A percentile compares a stretch with the other conserved stretches of the same genome.
Evolutionary conservation across 2,113 vertebrate genomes (phyloP).

Genomic region (Laticauda laticaudata): DNA sequence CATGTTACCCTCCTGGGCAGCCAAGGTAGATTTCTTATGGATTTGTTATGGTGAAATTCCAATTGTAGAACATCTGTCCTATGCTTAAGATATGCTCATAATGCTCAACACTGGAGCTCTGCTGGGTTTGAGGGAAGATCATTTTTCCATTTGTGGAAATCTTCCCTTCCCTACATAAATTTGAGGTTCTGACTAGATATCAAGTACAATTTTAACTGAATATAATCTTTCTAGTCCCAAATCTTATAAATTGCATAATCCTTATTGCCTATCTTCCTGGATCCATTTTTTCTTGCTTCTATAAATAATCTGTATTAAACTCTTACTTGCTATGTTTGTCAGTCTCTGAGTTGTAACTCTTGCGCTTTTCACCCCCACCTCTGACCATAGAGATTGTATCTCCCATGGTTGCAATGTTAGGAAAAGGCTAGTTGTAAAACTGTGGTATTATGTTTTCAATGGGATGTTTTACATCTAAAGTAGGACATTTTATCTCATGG

Average conservation of each 20-base stretch:
- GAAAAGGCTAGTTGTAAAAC: background rate
- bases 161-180: background rate
- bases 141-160: background rate
- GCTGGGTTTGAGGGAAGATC: background rate
- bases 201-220: background rate
- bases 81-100: too few relatives aligned
- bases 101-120: background rate
- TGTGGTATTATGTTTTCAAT: background rate
- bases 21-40: background rate
- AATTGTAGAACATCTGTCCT: background rate
- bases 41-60: background rate
- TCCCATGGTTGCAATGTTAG: background rate
- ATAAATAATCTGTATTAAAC: background rate
- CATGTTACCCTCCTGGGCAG: background rate
- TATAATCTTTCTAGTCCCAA: background rate
- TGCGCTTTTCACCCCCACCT: background rate
- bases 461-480: background rate
- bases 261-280: background rate
- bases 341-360: background rate
- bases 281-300: background rate
- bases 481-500: background rate
- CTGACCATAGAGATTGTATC: background rate
- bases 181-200: background rate
- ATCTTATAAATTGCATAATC: background rate
- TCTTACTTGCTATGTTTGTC: background rate